Evolutionary conservation across 2,888 invertebrate genomes (phyloP).

Genomic region (Merodon equestris): DNA sequence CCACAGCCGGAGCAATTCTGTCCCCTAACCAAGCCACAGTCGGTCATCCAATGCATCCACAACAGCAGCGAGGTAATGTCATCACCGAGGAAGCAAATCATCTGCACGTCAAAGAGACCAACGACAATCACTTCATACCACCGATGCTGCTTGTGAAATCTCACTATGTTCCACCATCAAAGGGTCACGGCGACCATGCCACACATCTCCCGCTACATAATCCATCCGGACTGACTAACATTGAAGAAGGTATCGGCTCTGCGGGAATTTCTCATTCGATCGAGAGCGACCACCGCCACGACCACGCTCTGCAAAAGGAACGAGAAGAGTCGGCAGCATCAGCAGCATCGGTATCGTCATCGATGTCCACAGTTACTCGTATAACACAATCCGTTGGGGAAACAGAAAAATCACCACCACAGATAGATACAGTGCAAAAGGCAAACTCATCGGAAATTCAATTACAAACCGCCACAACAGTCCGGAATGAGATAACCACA

Average conservation of each 20-base stretch:
- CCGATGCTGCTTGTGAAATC: conserved; percentile 79
- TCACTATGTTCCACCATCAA: conserved; percentile 77
- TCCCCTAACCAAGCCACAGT: conserved; percentile 71
- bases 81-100: conserved; percentile 71
- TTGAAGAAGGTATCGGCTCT: conserved; percentile 20
- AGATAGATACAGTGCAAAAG: conserved; percentile 31
- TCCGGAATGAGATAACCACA: conserved; percentile 55
- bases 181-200: conserved; percentile 70
- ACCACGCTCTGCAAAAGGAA: conserved; percentile 27
- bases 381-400: conserved; percentile 51
- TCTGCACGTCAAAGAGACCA: conserved; percentile 75
- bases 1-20: conserved; percentile 51
- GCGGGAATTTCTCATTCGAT: conserved; percentile 13
- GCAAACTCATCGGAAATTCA: conserved; percentile 64
- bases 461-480: conserved; percentile 59
- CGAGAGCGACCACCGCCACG: conserved; percentile 50
- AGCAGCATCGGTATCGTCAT: neutral
- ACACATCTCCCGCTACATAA: conserved; percentile 40
- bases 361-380: neutral
- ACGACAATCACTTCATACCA: conserved; percentile 78
- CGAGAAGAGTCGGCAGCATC: conserved; percentile 44
- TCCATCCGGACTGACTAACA: conserved; percentile 32
- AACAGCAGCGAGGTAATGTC: conserved; percentile 71
- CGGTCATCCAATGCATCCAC: conserved; percentile 77
- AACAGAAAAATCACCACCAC: conserved; percentile 44